Evolutionary conservation across 2,888 invertebrate species (phyloP), one percentile per base, ranked within the genome.

Genomic region (Xestia c-nigrum): DNA sequence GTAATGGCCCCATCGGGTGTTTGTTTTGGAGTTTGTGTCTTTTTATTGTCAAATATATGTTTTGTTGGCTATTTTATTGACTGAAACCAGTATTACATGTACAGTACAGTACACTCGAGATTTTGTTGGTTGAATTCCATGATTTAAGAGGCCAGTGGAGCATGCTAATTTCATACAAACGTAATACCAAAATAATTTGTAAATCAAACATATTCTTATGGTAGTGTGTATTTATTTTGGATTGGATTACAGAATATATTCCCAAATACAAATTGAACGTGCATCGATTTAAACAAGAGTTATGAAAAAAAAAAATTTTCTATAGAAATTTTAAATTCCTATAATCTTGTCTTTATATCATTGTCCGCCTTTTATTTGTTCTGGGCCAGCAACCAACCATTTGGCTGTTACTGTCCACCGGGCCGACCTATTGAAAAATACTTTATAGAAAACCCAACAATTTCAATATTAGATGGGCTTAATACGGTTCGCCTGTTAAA

Each of bases 1-100:
- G 50, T 87, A 68, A 74, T 64, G 68, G 65, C 66, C 57, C 84
- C 61, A 50, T 65, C 59, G 77, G 61, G 80, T 61, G 63, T 74
- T 70, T 57, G 71, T 79, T 86, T 73, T 74, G 65, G 74, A 69
- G 57, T 14, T 64, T 66, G 40, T 38, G 40, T 85, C 67, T 40
- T 31, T 67, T 68, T 81, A 76, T 31, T 65, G 66, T 14, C 19
- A 12, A 47, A 40, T 57, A 50, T 61, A 46, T 85, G n/a, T 68
- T 40, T 21, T 16, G 16, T 14, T 40, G 10, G 31, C 65, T 57
- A 68, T 84, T 76, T 55, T 72, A 72, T 65, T 21, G n/a, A n/a
- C 47, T 40, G 6, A 19, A 47, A 40, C 19, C 1, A 6, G 12
- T 38, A 6, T 40, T 40, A 12, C 19, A 16, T 19, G n/a, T n/a